Base-by-base conservation (phyloP, 2,113 vertebrate genomes). In the Sitta europaea region DNA sequence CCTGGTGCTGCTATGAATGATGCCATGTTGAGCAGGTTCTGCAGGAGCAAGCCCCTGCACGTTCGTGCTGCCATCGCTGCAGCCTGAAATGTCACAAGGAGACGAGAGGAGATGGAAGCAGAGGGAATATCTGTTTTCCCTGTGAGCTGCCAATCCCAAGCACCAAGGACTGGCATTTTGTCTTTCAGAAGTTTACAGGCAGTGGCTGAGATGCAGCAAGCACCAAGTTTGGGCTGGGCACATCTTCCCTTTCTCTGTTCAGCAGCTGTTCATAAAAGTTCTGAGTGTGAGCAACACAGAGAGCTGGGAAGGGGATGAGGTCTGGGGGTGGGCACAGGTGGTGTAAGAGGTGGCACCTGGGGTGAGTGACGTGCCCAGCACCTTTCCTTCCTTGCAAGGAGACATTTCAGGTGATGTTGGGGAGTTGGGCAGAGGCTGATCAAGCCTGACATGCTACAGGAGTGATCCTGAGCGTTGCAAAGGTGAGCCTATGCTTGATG, bases 11-110 rank as follows among this genome's bases (percentile, higher is more conserved):
- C 27, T 6, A 25, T 40, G 73, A 43, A 20, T 4, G 6, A 5
- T 21, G 5, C 1, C 15, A 2, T 43, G 81, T 29, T 0, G 0
- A 51, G 67, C 57, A 43, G 47, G 45, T 68, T 65, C 73, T 5
- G 1, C 14, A 7, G 54, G 31, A 59, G 29, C 59, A 57, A 36
- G 66, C 10, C n/a, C 33, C 61, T 2, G 2, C 2, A 16, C 79
- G 31, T 57, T 38, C 3, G 25, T 27, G 5, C 75, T 86, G 80
- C 77, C 2, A 1, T 50, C 2, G 0, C 65, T 27, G 27, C 29
- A 23, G 42, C 75, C 54, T 24, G 38, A 53, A 51, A 28, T 18
- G 58, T n/a, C 88, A 58, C 1, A 6, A 70, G 50, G 33, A 27
- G 48, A 45, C 47, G 31, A 63, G 38, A 73, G 45, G 55, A 55